A percentile compares a stretch with the other conserved stretches of the same genome.
Conservation (phyloP, 2,888 invertebrate species). For the Ametastegia equiseti region DNA sequence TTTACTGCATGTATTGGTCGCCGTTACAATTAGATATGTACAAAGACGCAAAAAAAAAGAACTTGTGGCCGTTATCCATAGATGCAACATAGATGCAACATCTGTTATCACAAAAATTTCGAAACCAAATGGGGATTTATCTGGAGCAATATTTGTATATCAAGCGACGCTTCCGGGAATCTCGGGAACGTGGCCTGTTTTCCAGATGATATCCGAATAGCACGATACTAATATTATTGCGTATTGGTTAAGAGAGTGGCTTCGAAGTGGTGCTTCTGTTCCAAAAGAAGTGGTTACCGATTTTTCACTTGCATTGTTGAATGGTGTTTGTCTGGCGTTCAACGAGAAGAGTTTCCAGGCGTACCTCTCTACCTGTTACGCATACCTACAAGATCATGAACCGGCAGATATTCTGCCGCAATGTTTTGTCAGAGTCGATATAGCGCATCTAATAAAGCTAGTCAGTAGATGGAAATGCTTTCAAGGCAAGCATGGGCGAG, state of each 20-base stretch:
- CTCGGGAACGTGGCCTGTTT: neutral
- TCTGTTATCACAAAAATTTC: no score
- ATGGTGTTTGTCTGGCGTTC: neutral
- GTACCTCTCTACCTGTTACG: neutral
- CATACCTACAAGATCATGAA: no score
- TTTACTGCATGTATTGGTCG: conserved; percentile 52
- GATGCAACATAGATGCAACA: no score
- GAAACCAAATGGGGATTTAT: neutral
- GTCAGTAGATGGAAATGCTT: neutral
- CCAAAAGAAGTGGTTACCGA: neutral
- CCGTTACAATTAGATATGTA: conserved; percentile 49
- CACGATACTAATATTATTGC: neutral
- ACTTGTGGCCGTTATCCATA: neutral
- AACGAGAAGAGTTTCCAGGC: neutral
- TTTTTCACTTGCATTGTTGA: neutral
- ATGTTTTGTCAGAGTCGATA: neutral
- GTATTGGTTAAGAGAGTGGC: neutral
- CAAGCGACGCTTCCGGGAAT: neutral
- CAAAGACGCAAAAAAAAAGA: conserved; percentile 28
- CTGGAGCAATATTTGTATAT: conserved; percentile 7
- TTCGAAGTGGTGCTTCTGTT: neutral
- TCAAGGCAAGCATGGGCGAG: neutral
- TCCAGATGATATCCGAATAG: neutral
- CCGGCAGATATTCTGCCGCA: neutral
- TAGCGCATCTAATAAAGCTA: neutral